Evolutionary conservation across 92 coral and sea anemone genomes (phyloP), one percentile per base, ranked within the genome.

Genomic region (Isaurus tuberculatus): DNA sequence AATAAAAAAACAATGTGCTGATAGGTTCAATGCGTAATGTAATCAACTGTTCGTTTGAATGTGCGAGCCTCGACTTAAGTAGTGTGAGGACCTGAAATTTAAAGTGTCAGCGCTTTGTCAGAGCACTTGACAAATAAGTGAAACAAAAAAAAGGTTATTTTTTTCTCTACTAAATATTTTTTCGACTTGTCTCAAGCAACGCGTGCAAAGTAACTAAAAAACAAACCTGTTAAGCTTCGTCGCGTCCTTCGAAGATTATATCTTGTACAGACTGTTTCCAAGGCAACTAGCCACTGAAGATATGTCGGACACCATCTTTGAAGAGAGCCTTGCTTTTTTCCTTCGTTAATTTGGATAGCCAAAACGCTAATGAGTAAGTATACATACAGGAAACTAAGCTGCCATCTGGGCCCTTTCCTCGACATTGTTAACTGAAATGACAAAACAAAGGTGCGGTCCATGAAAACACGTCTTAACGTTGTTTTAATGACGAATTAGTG

Each of bases 221-320:
- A 40, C 78, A 13, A 72, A 72, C 78, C 78, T 72, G 23, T 29
- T 29, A 42, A 23, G 5, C 43, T 60, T 27, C 78, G 57, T 11
- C 60, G 78, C 14, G 32, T 74, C 34, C 80, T 15, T 74, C 25
- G 33, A 20, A 7, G 19, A 8, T 25, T 36, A 1, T 27, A 3
- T 3, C 68, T 77, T 22, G 51, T 14, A 36, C 82, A 77, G 7
- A 77, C 22, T 5, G 49, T 77, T 20, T 34, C 70, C 48, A 77
- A 32, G 68, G 34, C 32, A 58, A 20, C 68, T 10, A 77, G 51
- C 82, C 82, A 57, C 19, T 77, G 34, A 16, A 26, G 1, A 37
- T 77, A 77, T 3, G 82, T 77, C 3, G 82, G 82, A 28, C 82
- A 77, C 82, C 82, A 77, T 11, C 68, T 69, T 0, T 58, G 43